These are phyloP conservation scores for Spinus olivaceus DNA, from an alignment of 2,797 vertebrate species.

Conservation along the genomic window DNA sequence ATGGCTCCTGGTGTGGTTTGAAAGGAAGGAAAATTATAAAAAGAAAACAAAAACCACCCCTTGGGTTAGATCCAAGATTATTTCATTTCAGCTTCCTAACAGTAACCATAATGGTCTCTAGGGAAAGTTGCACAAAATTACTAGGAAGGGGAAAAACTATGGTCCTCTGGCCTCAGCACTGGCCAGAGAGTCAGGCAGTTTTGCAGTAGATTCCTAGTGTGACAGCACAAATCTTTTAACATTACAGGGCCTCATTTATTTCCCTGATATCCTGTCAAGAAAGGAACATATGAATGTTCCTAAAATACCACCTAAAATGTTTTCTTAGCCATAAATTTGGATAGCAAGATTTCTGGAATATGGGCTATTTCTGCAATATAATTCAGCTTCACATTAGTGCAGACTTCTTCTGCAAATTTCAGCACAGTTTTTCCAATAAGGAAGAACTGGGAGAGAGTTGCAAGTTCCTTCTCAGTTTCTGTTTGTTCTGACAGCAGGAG, in stretches of 20 bases:
- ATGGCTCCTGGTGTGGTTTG: neutral
- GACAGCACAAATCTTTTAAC: neutral
- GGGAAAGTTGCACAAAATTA: neutral
- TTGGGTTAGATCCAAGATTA: neutral
- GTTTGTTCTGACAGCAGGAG: neutral
- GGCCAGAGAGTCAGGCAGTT: neutral
- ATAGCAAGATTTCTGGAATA: neutral
- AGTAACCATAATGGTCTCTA: neutral
- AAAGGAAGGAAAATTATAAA: neutral
- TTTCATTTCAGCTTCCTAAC: conserved; percentile 4
- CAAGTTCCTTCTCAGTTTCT: neutral
- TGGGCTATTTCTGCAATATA: neutral
- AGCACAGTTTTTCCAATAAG: neutral
- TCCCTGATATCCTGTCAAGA: neutral
- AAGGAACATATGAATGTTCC: neutral
- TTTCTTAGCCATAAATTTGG: neutral
- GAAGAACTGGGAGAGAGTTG: neutral
- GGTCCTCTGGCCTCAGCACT: neutral
- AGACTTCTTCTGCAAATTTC: neutral
- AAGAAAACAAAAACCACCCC: neutral
- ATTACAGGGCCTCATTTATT: neutral
- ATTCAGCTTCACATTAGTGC: neutral
- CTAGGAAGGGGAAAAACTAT: neutral
- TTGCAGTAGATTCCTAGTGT: neutral
- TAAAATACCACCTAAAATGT: neutral